Base-by-base conservation (phyloP, 2,113 vertebrate genomes). In the Arizona elegans region DNA sequence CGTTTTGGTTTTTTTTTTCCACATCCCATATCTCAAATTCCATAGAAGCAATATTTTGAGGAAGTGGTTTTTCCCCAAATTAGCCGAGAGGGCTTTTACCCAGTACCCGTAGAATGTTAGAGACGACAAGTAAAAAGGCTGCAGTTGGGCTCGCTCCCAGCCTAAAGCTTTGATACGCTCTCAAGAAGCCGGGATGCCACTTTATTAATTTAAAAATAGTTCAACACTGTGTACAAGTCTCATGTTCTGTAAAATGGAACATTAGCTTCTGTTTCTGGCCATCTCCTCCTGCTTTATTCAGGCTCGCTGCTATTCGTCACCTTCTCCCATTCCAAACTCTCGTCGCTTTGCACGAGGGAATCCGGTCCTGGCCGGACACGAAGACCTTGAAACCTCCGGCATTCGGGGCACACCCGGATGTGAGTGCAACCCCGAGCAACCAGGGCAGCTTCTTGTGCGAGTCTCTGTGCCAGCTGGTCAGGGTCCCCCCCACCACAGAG, bases 291-390 rank as follows among this genome's bases (percentile, higher is more conserved):
- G 53, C n/a, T 58, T 96, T 98, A 99, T 98, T 99, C 99, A 13
- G 98, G 99, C 98, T 98, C 99, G 96, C 99, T 99, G 98, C 98
- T 99, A 97, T 99, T 99, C 97, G 98, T 98, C 93, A 98, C 97
- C 96, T 99, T 99, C 93, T 99, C 99, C 99, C 99, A 99, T 92
- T 99, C 98, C 93, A 99, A 97, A 97, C 99, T 99, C 93, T 99
- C 99, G 58, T 99, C 98, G 54, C 99, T 99, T 94, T 97, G 98
- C 0, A 98, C 97, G 0, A 97, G 98, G 0, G 98, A 98, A 0
- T 98, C 98, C 2, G 96, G 97, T 0, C 97, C 12, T 0, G 98
- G 98, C 55, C 97, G 98, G 2, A 98, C 97, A 75, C 98, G 97
- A 2, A 99, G 98, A 55, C 99, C 99, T 96, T 99, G 99, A 96